Evolutionary conservation across 2,797 vertebrate genomes (phyloP).

Genomic region (Danio albolineatus): DNA sequence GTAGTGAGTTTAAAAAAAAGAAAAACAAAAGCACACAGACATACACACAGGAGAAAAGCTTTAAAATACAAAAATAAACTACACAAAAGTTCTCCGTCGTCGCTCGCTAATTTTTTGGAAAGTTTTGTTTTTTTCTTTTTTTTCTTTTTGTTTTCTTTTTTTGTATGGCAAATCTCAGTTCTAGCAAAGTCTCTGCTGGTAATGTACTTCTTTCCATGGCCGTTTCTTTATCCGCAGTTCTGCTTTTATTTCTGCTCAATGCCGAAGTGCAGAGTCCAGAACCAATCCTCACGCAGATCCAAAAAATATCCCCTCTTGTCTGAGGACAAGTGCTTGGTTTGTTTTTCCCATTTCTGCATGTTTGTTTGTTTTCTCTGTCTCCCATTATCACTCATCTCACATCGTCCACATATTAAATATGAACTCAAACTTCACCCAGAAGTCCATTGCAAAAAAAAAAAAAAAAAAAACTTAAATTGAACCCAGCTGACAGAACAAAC

Average conservation of each 20-base stretch:
- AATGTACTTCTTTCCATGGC: constrained; percentile 69
- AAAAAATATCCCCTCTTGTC: constrained; percentile 72
- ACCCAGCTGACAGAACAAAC: constrained; percentile 73
- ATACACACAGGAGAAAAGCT: constrained; percentile 75
- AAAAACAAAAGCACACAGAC: constrained; percentile 78
- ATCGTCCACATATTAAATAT: constrained; percentile 68
- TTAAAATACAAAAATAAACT: constrained; percentile 89
- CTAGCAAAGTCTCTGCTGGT: constrained; percentile 74
- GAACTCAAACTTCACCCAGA: constrained; percentile 72
- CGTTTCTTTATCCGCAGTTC: constrained; percentile 54
- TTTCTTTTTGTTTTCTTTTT: constrained; percentile 49
- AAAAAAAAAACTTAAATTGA: constrained; percentile 68
- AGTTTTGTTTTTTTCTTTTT: constrained; percentile 62
- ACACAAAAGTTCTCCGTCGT: constrained; percentile 80
- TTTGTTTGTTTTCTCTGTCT: constrained; percentile 63
- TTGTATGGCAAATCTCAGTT: constrained; percentile 77
- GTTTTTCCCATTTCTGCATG: constrained; percentile 65
- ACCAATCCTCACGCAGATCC: constrained; percentile 70
- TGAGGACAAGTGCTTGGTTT: constrained; percentile 82
- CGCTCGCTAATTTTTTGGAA: constrained; percentile 80
- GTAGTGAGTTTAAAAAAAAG: constrained; percentile 73
- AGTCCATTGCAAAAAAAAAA: constrained; percentile 64
- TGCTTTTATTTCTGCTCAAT: constrained; percentile 67
- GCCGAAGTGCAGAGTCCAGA: constrained; percentile 77
- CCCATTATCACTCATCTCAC: constrained; percentile 59